Evolutionary conservation across 2,113 vertebrate genomes (phyloP), one percentile per base, ranked within the genome.

Genomic region (Lagopus muta): DNA sequence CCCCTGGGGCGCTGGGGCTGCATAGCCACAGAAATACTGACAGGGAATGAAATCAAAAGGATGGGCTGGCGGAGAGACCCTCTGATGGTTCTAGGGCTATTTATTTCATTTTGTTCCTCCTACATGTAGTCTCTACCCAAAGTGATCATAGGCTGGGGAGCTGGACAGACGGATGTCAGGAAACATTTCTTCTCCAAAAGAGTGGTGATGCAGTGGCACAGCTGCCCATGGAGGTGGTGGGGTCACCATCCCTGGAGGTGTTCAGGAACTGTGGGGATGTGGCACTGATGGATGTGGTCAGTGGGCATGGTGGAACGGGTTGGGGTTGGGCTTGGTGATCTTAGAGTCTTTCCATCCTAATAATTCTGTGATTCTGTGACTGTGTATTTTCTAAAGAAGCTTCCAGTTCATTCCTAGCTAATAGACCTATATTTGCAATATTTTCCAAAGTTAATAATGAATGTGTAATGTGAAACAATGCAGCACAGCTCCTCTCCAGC

Each of bases 1-100:
- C 94, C 96, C 88, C 65, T 85, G 93, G 91, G 96, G 92, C 94
- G 90, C 89, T 50, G 88, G 89, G 88, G 94, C 86, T 76, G 82
- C 91, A 85, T 65, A 91, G 95, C 95, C 94, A 91, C 78, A 52
- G 92, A 85, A 95, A 86, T 76, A 94, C 88, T 89, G 84, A 86
- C 8, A 6, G 72, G 61, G 92, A 92, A 75, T 92, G 45, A 95
- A 90, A 95, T 79, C 54, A 72, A 72, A 95, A 93, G 65, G 11
- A 22, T 1, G 0, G 58, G 7, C 32, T 42, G 40, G 34, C 28
- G n/a, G 82, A 93, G 55, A 88, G 88, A 57, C 3, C 34, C 55
- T 89, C 91, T 60, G 70, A 57, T 73, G 72, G 50, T 90, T 93
- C 84, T 34, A 82, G 58, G 55, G n/a, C 10, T 84, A 83, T 85